Evolutionary conservation across 37 sponge, comb jelly and placozoan species (phyloP), one percentile per base, ranked within the genome.

Genomic region (Trichoplax adhaerens): DNA sequence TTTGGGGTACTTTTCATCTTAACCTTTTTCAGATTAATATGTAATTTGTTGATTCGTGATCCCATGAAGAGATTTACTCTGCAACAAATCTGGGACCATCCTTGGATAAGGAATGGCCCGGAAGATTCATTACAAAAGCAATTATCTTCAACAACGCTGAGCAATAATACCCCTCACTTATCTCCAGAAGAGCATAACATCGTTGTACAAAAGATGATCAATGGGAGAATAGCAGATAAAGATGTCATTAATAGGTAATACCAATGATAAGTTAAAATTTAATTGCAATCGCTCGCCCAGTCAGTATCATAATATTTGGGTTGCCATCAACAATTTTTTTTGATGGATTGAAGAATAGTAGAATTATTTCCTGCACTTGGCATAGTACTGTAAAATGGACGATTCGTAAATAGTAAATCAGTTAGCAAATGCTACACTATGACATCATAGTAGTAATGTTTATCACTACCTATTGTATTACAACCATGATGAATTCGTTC

Each of bases 161-260:
- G 83, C 66, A 77, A 65, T 60, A 74, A 50, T 8, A 53, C 86
- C 2, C 60, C 70, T 2, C 84, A 90, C 61, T 65, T 94, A 46
- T 80, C 80, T 0, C 62, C 69, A 2, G 84, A 83, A 0, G 84
- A 88, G 49, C 53, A 80, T 56, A 79, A 86, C 49, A 56, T 62
- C 49, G 81, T 88, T 12, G 62, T 87, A 1, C 58, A 73, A 29
- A 75, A 80, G 3, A 84, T 94, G 84, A 81, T 78, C 48, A 56
- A 73, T 50, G 89, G 89, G 3, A 86, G 85, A 53, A 85, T 88
- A 72, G 94, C 86, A 52, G 79, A 72, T 55, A 68, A 65, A 7
- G 85, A 83, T 4, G 52, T 58, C 49, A 83, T 94, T 62, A 72
- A 72, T 29, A 29, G 29, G 29, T 29, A 29, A 29, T 29, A 29